These are phyloP conservation scores for Vesta saturnalis DNA, from an alignment of 2,888 invertebrate species.

Conservation along the genomic window DNA sequence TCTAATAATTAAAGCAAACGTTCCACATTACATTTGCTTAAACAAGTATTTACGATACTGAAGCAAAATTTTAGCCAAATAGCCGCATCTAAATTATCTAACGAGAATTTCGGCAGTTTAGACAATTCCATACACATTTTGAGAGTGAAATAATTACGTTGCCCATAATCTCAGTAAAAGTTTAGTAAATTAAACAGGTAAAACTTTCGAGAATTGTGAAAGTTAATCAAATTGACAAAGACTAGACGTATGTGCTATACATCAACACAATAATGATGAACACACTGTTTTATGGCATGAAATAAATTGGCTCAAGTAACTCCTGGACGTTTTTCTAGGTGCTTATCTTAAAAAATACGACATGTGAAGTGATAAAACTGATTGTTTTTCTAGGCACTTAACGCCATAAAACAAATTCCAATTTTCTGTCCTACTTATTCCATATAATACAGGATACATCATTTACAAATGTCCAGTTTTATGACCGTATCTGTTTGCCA, in stretches of 20 bases:
- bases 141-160: no score
- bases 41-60: no score
- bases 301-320: neutral
- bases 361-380: conserved; percentile 33
- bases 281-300: neutral
- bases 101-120: neutral
- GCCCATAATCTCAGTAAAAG: no score
- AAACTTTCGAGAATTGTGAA: neutral
- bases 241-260: neutral
- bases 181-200: no score
- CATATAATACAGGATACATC: conserved; percentile 19
- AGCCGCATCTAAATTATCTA: neutral
- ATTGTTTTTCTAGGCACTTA: conserved; percentile 31
- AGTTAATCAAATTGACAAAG: conserved; percentile 1
- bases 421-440: conserved; percentile 23
- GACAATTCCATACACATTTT: neutral
- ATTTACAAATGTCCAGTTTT: conserved; percentile 21
- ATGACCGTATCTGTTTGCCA: no score
- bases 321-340: conserved; percentile 27
- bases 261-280: neutral
- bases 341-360: conserved; percentile 33
- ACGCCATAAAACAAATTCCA: conserved; percentile 33
- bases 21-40: no score
- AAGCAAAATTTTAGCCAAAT: no score
- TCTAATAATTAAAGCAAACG: no score